Evolutionary conservation across 1,140 invertebrate species (phyloP), one percentile per base, ranked within the genome.

Genomic region (Galendromus occidentalis): DNA sequence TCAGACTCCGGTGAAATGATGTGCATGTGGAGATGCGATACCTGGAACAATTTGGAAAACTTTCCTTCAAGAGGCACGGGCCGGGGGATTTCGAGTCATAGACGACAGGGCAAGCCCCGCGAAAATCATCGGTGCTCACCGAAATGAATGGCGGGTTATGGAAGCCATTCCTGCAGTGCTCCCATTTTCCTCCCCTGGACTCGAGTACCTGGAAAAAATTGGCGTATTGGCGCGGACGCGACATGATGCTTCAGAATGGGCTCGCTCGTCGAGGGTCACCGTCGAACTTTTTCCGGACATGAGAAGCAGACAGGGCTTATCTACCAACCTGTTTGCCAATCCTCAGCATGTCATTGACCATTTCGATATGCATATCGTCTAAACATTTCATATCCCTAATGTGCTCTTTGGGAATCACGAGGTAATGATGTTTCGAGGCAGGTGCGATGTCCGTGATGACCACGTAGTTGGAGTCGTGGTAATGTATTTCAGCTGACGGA

Each of bases 101-200:
- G 20, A 47, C 28, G 5, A 22, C 5, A 47, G 4, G 4, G 14
- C 6, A 47, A 47, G n/a, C n/a, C 42, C 28, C 20, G 45, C 28
- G 28, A 14, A 22, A 47, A 47, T 7, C 20, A 47, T 18, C 14
- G n/a, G 14, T 22, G 18, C 18, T 47, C 33, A 95, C 80, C 7
- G 83, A 83, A 59, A 85, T 84, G 74, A 92, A 93, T 0, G 91
- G 91, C 22, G 91, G 88, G 84, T 87, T 87, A 72, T 94, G 90
- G 74, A 91, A 94, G 0, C 91, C 91, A 55, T 86, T 81, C 44
- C 85, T 80, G 2, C 30, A 69, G 67, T 67, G 33, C 2, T 18
- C 66, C 22, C 39, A 64, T 33, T 65, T 65, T 33, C 51, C 51
- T 6, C 51, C 51, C 6, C 51, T 25, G 1, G 22, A 41, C 41